Evolutionary conservation across 2,888 invertebrate species (phyloP).

Genomic region (Rhagium mordax): DNA sequence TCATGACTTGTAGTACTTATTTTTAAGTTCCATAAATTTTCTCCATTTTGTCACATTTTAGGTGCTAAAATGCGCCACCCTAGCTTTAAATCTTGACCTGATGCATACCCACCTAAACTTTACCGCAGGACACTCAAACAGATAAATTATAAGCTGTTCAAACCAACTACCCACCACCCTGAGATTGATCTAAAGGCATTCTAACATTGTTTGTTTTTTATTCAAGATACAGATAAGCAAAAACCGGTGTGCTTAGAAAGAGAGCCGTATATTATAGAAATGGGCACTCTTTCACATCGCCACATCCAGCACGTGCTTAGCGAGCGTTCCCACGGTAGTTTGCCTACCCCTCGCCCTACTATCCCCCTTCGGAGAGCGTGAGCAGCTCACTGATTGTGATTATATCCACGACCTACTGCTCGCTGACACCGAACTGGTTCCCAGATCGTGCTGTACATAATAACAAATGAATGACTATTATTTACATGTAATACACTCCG

Average conservation of each 20-base stretch:
- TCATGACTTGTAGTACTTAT: no score
- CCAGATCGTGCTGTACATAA: conserved; percentile 57
- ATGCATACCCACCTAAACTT: background rate
- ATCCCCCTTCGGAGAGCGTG: conserved; percentile 46
- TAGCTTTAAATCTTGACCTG: background rate
- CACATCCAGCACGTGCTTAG: conserved; percentile 68
- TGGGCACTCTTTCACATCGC: conserved; percentile 52
- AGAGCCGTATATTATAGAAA: conserved; percentile 38
- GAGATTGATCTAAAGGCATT: conserved; percentile 30
- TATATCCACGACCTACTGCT: conserved; percentile 55
- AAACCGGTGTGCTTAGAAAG: conserved; percentile 29
- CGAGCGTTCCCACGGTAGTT: conserved; percentile 70
- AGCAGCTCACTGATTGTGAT: conserved; percentile 52
- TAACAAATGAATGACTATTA: conserved; percentile 57
- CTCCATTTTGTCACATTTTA: background rate
- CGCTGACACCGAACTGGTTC: conserved; percentile 51
- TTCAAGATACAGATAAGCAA: conserved; percentile 36
- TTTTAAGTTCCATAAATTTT: no score
- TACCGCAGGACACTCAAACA: background rate
- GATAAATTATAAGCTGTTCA: conserved; percentile 25
- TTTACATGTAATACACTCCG: conserved; percentile 54
- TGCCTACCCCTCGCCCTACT: conserved; percentile 51
- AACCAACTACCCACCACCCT: conserved; percentile 16
- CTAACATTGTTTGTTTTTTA: conserved; percentile 41
- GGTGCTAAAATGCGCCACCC: conserved; percentile 7